These are phyloP conservation scores for Drosophila maculinotata DNA, from an alignment of 2,888 invertebrate species.

Conservation along the genomic window DNA sequence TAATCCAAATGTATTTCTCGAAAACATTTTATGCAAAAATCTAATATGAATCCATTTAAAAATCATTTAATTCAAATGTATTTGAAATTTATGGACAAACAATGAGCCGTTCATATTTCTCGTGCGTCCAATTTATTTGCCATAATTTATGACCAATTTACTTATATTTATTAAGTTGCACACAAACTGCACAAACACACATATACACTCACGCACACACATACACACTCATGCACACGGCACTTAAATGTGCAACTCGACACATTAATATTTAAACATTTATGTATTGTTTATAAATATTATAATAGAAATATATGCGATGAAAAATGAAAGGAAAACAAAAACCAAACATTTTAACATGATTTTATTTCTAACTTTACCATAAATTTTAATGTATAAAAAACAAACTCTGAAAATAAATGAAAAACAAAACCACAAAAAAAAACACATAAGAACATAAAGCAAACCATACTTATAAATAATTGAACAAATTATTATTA, in stretches of 20 bases:
- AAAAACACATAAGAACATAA: slow-evolving; percentile 38
- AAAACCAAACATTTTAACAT: slow-evolving; percentile 59
- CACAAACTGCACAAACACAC: slow-evolving; percentile 18
- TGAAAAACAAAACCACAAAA: slow-evolving; percentile 19
- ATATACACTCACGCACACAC: slow-evolving; percentile 8
- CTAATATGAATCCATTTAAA: slow-evolving; percentile 20
- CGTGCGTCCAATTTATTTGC: slow-evolving; percentile 47
- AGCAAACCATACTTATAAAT: slow-evolving; percentile 54
- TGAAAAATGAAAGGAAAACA: slow-evolving; percentile 18
- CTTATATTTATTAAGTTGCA: slow-evolving; percentile 47
- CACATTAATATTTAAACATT: slow-evolving; percentile 59
- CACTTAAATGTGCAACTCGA: slow-evolving; percentile 35
- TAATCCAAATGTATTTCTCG: slow-evolving; percentile 4
- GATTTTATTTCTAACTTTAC: slow-evolving; percentile 75
- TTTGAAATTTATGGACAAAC: slow-evolving; percentile 35
- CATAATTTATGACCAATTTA: slow-evolving; percentile 56
- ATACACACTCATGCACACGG: slow-evolving; percentile 4
- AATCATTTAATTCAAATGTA: slow-evolving; percentile 45
- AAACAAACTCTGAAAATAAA: slow-evolving; percentile 29
- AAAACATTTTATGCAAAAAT: slow-evolving; percentile 8
- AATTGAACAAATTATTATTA: slow-evolving; percentile 67
- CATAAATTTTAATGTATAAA: slow-evolving; percentile 74
- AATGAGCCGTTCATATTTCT: slow-evolving; percentile 47
- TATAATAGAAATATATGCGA: slow-evolving; percentile 35
- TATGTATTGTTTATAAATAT: slow-evolving; percentile 58